These are phyloP conservation scores for Henricia sp. DNA, from an alignment of 53 echinoderm and acorn worm genomes.

Conservation along the genomic window DNA sequence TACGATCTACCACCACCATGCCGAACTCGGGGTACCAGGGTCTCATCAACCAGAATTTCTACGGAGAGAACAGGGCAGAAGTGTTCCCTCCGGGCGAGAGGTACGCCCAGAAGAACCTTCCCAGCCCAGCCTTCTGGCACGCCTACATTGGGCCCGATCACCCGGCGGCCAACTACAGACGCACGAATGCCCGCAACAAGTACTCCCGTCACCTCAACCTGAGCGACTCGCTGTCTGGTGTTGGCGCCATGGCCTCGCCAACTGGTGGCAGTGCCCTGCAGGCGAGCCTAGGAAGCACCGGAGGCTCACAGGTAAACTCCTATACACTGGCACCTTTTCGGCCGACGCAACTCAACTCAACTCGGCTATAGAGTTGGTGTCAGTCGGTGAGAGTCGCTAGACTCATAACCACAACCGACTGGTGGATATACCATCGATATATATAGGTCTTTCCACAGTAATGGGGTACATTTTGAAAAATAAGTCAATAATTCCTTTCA, in stretches of 20 bases:
- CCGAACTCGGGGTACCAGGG: constrained; percentile 99
- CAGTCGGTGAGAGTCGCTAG: no score
- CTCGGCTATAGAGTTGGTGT: no score
- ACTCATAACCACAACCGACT: no score
- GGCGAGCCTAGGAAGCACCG: constrained; percentile 1
- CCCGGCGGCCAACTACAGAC: not conserved
- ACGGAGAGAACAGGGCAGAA: constrained; percentile 67
- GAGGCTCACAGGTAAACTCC: constrained; percentile 23
- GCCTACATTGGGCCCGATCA: constrained; percentile 58
- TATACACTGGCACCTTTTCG: no score
- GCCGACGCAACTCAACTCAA: no score
- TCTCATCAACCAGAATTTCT: constrained; percentile 87
- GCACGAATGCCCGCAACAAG: constrained; percentile 41
- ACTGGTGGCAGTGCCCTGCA: constrained; percentile 10
- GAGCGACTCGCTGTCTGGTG: constrained; percentile 28
- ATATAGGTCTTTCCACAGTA: no score
- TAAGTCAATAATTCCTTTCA: no score
- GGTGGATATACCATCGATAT: no score
- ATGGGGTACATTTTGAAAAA: no score
- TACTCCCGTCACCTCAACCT: constrained; percentile 68
- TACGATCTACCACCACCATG: constrained; percentile 75
- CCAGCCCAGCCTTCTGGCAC: constrained; percentile 89
- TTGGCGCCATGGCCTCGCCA: constrained; percentile 10
- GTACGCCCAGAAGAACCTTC: constrained; percentile 78
- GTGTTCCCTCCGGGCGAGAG: constrained; percentile 75